These are phyloP conservation scores for Meliscaeva auricollis DNA, from an alignment of 2,888 invertebrate species.

Conservation along the genomic window DNA sequence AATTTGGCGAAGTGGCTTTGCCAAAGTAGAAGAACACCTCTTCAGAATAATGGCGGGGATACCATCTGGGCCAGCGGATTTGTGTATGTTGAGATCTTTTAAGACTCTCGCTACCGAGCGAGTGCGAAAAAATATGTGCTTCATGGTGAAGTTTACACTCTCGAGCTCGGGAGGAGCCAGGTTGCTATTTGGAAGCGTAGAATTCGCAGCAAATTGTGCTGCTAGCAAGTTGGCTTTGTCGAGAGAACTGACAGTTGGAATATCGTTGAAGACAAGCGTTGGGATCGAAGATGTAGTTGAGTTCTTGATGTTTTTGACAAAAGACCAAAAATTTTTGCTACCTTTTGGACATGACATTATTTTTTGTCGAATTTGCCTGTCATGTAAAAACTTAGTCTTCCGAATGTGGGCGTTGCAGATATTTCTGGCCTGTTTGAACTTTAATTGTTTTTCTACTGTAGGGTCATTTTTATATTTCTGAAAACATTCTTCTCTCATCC, in stretches of 20 bases:
- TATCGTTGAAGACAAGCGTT: slow-evolving; percentile 6
- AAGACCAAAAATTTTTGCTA: too few species aligned
- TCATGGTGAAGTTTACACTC: neutral
- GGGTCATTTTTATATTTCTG: neutral
- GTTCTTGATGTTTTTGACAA: slow-evolving; percentile 10
- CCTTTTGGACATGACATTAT: neutral
- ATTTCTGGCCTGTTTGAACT: slow-evolving; percentile 2
- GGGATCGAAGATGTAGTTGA: neutral
- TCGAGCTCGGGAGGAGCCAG: slow-evolving; percentile 20
- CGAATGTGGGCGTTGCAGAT: slow-evolving; percentile 5
- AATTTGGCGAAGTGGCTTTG: slow-evolving; percentile 20
- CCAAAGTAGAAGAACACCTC: slow-evolving; percentile 31
- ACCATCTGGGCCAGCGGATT: slow-evolving; percentile 39
- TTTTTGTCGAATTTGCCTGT: neutral
- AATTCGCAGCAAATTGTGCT: slow-evolving; percentile 33
- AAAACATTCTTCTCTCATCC: neutral
- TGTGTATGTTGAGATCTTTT: slow-evolving; percentile 22
- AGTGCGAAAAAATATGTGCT: slow-evolving; percentile 22
- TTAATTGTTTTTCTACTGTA: neutral
- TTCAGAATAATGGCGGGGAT: slow-evolving; percentile 30
- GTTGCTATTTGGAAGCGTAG: slow-evolving; percentile 26
- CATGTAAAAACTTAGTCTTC: too few species aligned
- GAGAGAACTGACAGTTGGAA: slow-evolving; percentile 12
- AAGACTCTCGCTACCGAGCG: slow-evolving; percentile 14
- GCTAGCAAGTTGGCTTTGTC: slow-evolving; percentile 38